Percentiles rank a stretch among this genome's conserved stretches.
Conservation (phyloP, 2,113 vertebrate genomes). For the Ctenomys sociabilis region DNA sequence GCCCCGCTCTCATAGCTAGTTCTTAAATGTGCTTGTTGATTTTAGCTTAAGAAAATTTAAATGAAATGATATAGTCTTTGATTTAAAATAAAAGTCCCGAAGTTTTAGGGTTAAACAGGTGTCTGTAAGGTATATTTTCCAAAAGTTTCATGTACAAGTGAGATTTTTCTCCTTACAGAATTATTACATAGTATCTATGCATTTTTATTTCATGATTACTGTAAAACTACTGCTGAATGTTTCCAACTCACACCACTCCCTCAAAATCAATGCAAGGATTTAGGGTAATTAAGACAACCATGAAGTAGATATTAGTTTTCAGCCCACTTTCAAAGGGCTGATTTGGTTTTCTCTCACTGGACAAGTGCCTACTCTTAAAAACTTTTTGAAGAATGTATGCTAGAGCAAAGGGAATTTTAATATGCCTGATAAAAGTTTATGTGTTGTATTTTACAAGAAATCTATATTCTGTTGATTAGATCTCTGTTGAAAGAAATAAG, state of each 20-base stretch:
- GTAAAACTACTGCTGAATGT: conserved; percentile 38
- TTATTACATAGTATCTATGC: not conserved
- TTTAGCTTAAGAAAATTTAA: conserved; percentile 46
- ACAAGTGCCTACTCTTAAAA: conserved; percentile 43
- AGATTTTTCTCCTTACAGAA: conserved; percentile 27
- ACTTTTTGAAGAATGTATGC: conserved; percentile 4
- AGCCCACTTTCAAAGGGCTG: conserved; percentile 30
- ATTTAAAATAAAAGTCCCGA: conserved; percentile 34
- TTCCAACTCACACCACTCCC: not conserved
- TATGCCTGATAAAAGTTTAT: conserved; percentile 24
- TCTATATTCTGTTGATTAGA: conserved; percentile 37
- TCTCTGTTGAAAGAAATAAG: conserved; percentile 18
- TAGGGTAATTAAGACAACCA: conserved; percentile 29
- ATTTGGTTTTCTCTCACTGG: not conserved
- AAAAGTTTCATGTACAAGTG: not conserved
- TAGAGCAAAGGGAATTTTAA: conserved; percentile 40
- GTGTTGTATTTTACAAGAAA: conserved; percentile 56
- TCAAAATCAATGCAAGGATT: not conserved
- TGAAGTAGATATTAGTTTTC: conserved; percentile 46
- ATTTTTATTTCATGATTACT: conserved; percentile 29
- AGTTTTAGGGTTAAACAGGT: not conserved
- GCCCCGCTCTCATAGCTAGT: not conserved
- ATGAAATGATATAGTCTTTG: not conserved
- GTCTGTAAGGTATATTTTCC: not conserved
- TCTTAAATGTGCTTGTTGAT: not conserved